Evolutionary conservation across 2,113 vertebrate genomes (phyloP).

Genomic region (Excalfactoria chinensis): DNA sequence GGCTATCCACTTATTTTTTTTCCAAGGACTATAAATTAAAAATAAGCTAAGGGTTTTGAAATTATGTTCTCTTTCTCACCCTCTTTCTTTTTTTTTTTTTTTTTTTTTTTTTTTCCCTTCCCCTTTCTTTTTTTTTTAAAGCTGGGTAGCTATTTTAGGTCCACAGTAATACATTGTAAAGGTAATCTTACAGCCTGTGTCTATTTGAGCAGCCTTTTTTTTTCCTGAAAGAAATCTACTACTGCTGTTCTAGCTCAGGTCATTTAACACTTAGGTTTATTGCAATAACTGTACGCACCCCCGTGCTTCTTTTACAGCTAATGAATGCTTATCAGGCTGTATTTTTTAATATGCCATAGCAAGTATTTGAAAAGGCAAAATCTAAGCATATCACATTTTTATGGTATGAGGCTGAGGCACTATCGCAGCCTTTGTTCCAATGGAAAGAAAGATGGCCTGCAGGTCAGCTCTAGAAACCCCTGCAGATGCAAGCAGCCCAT

Average conservation of each 20-base stretch:
- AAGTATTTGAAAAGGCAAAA: background rate
- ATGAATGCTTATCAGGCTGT: background rate
- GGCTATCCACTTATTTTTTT: constrained; percentile 83
- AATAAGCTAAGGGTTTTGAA: constrained; percentile 84
- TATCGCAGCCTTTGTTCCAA: background rate
- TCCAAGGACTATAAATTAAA: constrained; percentile 86
- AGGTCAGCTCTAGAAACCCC: background rate
- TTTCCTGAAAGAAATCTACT: constrained; percentile 13
- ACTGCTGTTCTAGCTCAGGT: background rate
- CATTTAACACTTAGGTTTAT: background rate
- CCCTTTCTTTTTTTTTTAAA: background rate
- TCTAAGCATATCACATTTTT: background rate
- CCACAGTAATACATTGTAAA: constrained; percentile 78
- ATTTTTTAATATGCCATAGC: background rate
- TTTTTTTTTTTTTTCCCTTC: background rate
- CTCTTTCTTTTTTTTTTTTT: background rate
- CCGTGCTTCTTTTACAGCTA: background rate
- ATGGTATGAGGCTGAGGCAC: background rate
- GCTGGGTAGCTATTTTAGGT: constrained; percentile 74
- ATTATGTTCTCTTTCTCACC: constrained; percentile 76
- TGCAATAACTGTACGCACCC: background rate
- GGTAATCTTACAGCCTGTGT: constrained; percentile 65
- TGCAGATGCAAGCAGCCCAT: accelerated
- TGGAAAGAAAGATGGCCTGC: background rate
- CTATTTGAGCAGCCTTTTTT: constrained; percentile 57